phyloP scores from a whole-genome alignment of 2,888 invertebrate species.

The Seira musarum region DNA sequence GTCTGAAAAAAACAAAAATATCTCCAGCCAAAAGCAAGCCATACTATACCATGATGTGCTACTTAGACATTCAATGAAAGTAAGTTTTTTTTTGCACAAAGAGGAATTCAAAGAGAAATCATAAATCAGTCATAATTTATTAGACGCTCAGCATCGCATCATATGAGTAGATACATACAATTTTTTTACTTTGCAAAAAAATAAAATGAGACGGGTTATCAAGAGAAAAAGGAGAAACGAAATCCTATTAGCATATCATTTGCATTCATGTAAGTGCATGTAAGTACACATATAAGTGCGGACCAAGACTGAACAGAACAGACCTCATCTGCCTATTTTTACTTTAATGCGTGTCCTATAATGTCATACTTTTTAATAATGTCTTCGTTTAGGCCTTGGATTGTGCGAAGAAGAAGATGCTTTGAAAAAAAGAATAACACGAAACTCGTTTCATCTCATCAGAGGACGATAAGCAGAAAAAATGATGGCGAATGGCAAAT shows the following conservation, averaged over 20 bases:
- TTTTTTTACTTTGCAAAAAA: neutral
- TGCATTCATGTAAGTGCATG: conserved; percentile 20
- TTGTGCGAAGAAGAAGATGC: neutral
- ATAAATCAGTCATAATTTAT: conserved; percentile 40
- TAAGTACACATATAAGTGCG: neutral
- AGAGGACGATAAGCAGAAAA: neutral
- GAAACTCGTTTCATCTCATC: conserved; percentile 9
- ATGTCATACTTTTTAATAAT: no score
- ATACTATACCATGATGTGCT: no score
- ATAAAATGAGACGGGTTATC: conserved; percentile 3
- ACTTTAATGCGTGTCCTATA: no score
- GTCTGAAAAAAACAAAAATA: neutral
- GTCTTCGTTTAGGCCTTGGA: neutral
- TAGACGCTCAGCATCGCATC: no score
- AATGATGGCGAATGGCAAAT: no score
- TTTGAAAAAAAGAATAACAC: neutral
- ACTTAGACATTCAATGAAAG: neutral
- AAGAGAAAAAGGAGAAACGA: neutral
- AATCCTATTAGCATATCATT: conserved; percentile 27
- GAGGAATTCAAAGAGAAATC: conserved; percentile 22
- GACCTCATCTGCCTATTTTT: no score
- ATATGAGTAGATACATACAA: no score
- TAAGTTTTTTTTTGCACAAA: neutral
- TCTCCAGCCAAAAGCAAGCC: neutral
- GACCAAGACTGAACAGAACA: no score